Conservation (phyloP, 1,140 invertebrate species). For the Ostrea edulis region DNA sequence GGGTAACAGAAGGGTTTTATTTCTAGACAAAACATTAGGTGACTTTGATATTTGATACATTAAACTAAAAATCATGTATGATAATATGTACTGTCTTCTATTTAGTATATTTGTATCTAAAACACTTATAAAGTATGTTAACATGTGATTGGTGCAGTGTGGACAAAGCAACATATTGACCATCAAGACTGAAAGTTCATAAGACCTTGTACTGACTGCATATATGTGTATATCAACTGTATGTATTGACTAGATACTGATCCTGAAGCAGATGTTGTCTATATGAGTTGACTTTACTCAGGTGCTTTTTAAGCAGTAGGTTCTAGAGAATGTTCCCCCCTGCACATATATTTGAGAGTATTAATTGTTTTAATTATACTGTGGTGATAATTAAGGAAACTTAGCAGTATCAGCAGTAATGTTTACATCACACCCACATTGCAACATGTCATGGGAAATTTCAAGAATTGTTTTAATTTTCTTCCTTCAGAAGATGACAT, state of each 20-base stretch:
- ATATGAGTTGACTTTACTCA: neutral
- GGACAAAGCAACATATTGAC: neutral
- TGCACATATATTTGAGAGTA: neutral
- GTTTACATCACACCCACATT: slow-evolving; percentile 10
- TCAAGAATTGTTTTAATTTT: slow-evolving; percentile 10
- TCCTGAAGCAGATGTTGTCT: neutral
- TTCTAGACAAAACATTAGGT: neutral
- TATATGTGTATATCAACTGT: neutral
- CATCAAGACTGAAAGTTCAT: neutral
- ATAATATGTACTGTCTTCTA: too few relatives aligned
- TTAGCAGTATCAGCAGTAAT: neutral
- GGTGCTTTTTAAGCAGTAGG: neutral
- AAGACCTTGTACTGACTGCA: neutral
- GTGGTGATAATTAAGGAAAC: slow-evolving; percentile 20
- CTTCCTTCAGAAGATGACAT: slow-evolving; percentile 15
- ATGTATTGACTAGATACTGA: neutral
- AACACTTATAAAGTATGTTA: too few relatives aligned
- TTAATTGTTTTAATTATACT: neutral
- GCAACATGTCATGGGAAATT: slow-evolving; percentile 8
- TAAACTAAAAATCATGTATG: too few relatives aligned
- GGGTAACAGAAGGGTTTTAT: neutral
- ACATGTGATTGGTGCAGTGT: too few relatives aligned
- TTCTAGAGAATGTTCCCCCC: neutral
- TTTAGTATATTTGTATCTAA: too few relatives aligned
- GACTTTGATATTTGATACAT: slow-evolving; percentile 1